These are phyloP conservation scores for Mormoops blainvillei DNA, from an alignment of 2,113 vertebrate species.

Conservation along the genomic window DNA sequence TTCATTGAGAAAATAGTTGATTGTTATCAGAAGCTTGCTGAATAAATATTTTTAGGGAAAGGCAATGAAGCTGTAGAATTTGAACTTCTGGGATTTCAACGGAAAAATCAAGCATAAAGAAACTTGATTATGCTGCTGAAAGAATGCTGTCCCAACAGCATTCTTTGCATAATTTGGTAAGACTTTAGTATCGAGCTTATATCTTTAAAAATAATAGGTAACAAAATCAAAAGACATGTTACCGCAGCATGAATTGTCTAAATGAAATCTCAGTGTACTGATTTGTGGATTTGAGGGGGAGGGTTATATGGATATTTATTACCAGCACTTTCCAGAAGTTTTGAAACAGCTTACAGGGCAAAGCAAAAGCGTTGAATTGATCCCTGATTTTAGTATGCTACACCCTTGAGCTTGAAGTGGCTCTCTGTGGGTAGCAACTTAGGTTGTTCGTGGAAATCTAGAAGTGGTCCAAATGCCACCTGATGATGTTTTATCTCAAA, in stretches of 20 bases:
- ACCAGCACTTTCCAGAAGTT: neutral
- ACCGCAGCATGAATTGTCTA: neutral
- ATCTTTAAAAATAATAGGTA: neutral
- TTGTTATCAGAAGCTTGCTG: constrained; percentile 1
- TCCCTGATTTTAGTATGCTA: neutral
- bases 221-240: neutral
- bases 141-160: neutral
- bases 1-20: constrained; percentile 5
- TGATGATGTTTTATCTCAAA: constrained; percentile 24
- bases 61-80: constrained; percentile 6
- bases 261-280: neutral
- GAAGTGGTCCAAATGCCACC: neutral
- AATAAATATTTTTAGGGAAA: neutral
- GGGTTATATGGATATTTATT: neutral
- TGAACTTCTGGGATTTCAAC: constrained; percentile 12
- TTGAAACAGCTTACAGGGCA: neutral
- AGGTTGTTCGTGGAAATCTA: neutral
- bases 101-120: neutral
- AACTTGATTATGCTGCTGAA: neutral
- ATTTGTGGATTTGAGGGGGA: neutral
- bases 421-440: neutral
- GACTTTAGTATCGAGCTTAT: neutral
- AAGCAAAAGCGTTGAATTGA: neutral
- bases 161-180: neutral
- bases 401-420: neutral